Conservation (phyloP, 2,888 invertebrate species). For the Mythimna pallens region DNA sequence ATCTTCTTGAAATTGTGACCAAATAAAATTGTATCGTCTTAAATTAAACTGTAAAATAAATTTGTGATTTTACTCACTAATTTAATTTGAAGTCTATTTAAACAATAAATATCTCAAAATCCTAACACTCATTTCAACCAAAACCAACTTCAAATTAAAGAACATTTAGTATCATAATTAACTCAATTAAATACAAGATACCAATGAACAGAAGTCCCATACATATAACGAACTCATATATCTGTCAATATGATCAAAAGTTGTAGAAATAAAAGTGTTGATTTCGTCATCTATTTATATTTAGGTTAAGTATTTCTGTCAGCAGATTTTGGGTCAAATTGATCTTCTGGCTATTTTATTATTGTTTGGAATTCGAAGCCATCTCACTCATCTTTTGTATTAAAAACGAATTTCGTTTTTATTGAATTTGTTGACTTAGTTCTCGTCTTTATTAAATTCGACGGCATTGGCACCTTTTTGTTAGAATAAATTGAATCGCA, state of each 20-base stretch:
- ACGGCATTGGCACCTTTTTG: constrained; percentile 57
- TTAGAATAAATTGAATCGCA: constrained; percentile 51
- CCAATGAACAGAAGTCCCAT: constrained; percentile 37
- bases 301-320: constrained; percentile 77
- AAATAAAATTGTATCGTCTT: too few relatives aligned
- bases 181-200: constrained; percentile 18
- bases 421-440: constrained; percentile 75
- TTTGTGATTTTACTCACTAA: not conserved
- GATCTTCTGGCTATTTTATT: constrained; percentile 79
- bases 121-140: not conserved
- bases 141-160: constrained; percentile 13
- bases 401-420: constrained; percentile 78
- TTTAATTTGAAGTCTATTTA: not conserved
- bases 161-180: constrained; percentile 34
- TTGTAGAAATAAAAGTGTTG: constrained; percentile 62
- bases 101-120: constrained; percentile 5
- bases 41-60: not conserved
- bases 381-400: constrained; percentile 69
- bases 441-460: constrained; percentile 72
- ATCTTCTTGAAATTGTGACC: too few relatives aligned
- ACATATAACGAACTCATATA: constrained; percentile 32
- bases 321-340: constrained; percentile 76
- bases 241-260: constrained; percentile 61
- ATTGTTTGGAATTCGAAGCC: constrained; percentile 68
- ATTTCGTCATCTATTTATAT: constrained; percentile 69